Evolutionary conservation across 2,888 invertebrate genomes (phyloP).

Genomic region (Sinhomidia bicolor): DNA sequence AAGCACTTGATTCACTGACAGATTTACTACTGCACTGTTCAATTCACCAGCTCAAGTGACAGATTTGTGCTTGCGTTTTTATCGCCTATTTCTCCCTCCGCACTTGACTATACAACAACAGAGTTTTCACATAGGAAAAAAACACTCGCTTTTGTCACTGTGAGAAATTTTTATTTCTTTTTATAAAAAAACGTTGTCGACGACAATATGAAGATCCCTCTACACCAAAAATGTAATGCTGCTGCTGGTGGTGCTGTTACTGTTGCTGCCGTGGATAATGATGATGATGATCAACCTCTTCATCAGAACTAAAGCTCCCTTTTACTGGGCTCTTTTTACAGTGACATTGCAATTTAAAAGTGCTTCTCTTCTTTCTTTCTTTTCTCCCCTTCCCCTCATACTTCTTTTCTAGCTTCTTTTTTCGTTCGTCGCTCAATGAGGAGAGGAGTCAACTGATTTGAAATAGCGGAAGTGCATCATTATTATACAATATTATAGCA

Average conservation of each 20-base stretch:
- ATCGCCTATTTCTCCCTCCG: not conserved
- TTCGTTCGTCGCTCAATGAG: constrained; percentile 38
- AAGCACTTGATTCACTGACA: constrained; percentile 69
- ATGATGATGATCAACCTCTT: constrained; percentile 3
- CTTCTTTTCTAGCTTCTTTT: not conserved
- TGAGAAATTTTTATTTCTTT: too few relatives aligned
- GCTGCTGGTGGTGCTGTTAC: too few relatives aligned
- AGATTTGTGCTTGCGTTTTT: constrained; percentile 71
- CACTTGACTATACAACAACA: too few relatives aligned
- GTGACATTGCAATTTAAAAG: not conserved
- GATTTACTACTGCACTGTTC: constrained; percentile 51
- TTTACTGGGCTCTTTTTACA: not conserved
- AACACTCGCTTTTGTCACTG: too few relatives aligned
- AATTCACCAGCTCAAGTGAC: constrained; percentile 52
- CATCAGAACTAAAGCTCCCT: not conserved
- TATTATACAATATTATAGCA: constrained; percentile 53
- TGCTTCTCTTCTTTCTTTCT: not conserved
- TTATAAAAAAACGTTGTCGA: not conserved
- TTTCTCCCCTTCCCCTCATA: not conserved
- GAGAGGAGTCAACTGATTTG: constrained; percentile 68
- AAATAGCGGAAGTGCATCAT: constrained; percentile 71
- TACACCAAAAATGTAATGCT: constrained; percentile 22
- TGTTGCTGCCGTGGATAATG: too few relatives aligned
- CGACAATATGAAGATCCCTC: not conserved
- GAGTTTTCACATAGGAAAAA: too few relatives aligned